These are phyloP conservation scores for Lypha dubia DNA, from an alignment of 2,888 invertebrate genomes.

Conservation along the genomic window DNA sequence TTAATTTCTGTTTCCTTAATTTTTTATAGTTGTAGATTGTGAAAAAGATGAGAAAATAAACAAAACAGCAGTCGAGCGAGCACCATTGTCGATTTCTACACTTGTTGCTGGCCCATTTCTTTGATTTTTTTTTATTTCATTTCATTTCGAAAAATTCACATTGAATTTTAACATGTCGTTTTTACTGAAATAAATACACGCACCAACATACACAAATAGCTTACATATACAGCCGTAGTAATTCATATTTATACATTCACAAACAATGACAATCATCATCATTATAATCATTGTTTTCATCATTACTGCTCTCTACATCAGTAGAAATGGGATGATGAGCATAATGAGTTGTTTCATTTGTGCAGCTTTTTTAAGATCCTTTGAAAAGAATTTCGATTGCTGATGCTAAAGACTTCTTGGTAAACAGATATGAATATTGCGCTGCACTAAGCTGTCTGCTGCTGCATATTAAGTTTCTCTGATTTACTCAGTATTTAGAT, in stretches of 20 bases:
- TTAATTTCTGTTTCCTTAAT: slow-evolving; percentile 52
- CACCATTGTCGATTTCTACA: slow-evolving; percentile 65
- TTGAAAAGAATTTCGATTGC: neutral
- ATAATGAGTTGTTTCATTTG: neutral
- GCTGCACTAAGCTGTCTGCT: too few species aligned
- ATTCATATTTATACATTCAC: slow-evolving; percentile 1
- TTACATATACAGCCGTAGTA: neutral
- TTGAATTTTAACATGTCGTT: slow-evolving; percentile 64
- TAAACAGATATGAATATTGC: too few species aligned
- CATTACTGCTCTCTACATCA: slow-evolving; percentile 21
- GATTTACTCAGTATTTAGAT: too few species aligned
- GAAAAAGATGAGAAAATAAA: slow-evolving; percentile 11
- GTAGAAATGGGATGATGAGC: neutral
- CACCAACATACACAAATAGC: neutral
- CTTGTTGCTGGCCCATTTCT: slow-evolving; percentile 72
- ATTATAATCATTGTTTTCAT: slow-evolving; percentile 4
- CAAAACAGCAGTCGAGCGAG: slow-evolving; percentile 5
- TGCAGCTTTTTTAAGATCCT: neutral
- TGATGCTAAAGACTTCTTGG: too few species aligned
- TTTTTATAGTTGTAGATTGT: slow-evolving; percentile 21
- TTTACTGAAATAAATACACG: slow-evolving; percentile 35
- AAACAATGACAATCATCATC: slow-evolving; percentile 2
- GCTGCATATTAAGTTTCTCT: too few species aligned
- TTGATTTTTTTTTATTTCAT: slow-evolving; percentile 17
- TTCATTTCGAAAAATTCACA: slow-evolving; percentile 52